phyloP scores from a whole-genome alignment of 2,888 invertebrate genomes.

The Xylota segnis region DNA sequence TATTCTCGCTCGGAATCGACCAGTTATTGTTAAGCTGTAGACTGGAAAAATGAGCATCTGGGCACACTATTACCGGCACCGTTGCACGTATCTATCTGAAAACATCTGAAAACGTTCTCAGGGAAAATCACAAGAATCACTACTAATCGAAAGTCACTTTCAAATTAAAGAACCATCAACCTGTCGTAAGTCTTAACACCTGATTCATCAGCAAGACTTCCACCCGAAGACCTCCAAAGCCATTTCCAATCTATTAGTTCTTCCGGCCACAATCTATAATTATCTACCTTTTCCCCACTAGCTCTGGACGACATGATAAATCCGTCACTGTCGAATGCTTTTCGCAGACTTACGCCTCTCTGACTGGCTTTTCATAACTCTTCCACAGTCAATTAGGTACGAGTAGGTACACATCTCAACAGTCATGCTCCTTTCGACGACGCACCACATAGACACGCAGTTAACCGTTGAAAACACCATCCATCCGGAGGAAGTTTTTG shows the following conservation, averaged over 20 bases:
- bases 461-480: constrained; percentile 40
- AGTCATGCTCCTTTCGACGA: background rate
- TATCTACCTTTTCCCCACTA: constrained; percentile 9
- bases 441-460: constrained; percentile 26
- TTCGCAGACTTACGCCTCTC: background rate
- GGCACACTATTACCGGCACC: no score
- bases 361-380: constrained; percentile 36
- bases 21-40: no score
- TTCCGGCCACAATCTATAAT: background rate
- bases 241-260: background rate
- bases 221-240: background rate
- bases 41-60: no score
- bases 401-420: constrained; percentile 11
- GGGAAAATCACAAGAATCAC: no score
- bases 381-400: constrained; percentile 47
- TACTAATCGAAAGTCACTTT: background rate
- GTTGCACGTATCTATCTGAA: no score
- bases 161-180: background rate
- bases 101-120: no score
- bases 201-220: background rate
- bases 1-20: no score
- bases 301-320: background rate
- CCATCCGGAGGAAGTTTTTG: constrained; percentile 33
- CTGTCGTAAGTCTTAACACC: background rate
- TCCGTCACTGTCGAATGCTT: constrained; percentile 10